phyloP scores from a whole-genome alignment of 1,140 invertebrate species.

The Heliconius congener region DNA sequence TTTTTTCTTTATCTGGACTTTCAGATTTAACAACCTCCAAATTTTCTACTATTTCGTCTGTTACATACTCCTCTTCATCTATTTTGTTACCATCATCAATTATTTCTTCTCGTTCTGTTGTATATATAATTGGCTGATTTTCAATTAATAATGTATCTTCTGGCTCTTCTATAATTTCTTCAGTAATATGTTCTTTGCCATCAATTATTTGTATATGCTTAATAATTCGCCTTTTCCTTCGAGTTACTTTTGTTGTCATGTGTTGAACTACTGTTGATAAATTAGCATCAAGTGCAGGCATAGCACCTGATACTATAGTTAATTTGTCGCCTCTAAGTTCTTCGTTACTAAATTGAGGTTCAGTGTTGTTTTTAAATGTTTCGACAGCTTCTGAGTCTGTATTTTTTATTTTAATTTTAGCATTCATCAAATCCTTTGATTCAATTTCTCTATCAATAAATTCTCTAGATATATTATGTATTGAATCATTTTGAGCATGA shows the following conservation, averaged over 20 bases:
- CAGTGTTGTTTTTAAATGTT: neutral
- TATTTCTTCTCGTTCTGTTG: neutral
- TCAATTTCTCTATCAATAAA: slow-evolving; percentile 1
- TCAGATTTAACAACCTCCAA: neutral
- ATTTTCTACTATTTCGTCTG: neutral
- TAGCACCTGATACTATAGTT: neutral
- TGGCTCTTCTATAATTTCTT: slow-evolving; percentile 88
- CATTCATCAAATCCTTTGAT: neutral
- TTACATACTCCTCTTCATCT: neutral
- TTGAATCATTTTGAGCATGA: neutral
- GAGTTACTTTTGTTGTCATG: slow-evolving; percentile 82
- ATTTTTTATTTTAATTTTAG: neutral
- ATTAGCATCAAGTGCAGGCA: slow-evolving; percentile 51
- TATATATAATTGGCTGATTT: slow-evolving; percentile 43
- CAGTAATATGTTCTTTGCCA: slow-evolving; percentile 88
- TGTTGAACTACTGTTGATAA: slow-evolving; percentile 87
- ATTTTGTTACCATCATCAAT: neutral
- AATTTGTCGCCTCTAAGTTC: neutral
- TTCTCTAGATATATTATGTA: neutral
- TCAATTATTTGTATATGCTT: slow-evolving; percentile 89
- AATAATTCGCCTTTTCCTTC: slow-evolving; percentile 86
- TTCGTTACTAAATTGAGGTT: neutral
- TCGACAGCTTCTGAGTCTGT: neutral
- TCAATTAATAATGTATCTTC: slow-evolving; percentile 82
- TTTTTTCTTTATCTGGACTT: neutral